A percentile compares a stretch with the other conserved stretches of the same genome.
Conservation (phyloP, 2,888 invertebrate genomes). For the Brachyopa scutellaris region DNA sequence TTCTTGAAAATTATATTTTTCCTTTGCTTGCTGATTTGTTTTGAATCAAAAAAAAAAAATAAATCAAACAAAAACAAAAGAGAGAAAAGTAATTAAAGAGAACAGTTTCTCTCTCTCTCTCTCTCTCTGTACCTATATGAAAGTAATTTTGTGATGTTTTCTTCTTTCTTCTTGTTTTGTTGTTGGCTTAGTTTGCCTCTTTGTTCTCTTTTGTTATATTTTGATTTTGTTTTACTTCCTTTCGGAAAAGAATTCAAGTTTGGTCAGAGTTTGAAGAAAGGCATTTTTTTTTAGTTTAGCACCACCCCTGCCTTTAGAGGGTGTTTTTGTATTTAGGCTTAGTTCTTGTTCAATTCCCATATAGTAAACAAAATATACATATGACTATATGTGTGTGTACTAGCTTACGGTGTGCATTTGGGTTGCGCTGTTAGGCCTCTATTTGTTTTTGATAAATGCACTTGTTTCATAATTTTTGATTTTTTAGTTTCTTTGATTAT, state of each 20-base stretch:
- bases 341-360: slow-evolving; percentile 17
- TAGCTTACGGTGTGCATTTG: slow-evolving; percentile 24
- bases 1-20: not conserved
- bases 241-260: slow-evolving; percentile 55
- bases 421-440: slow-evolving; percentile 51
- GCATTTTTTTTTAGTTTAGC: slow-evolving; percentile 40
- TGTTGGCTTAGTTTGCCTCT: not conserved
- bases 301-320: slow-evolving; percentile 11
- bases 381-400: too few species aligned
- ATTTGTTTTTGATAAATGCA: slow-evolving; percentile 57
- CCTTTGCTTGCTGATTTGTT: not conserved
- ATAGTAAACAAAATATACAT: slow-evolving; percentile 14
- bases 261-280: slow-evolving; percentile 57
- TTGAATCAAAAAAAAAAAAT: not conserved
- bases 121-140: too few species aligned
- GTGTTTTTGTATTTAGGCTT: not conserved
- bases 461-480: slow-evolving; percentile 54
- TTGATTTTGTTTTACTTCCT: slow-evolving; percentile 34
- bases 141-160: not conserved
- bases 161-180: slow-evolving; percentile 11
- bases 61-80: not conserved
- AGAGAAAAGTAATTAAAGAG: not conserved
- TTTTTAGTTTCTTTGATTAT: slow-evolving; percentile 8
- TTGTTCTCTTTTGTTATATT: not conserved
- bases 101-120: slow-evolving; percentile 17